Evolutionary conservation across 2,888 invertebrate species (phyloP).

Genomic region (Lithophane ornitopus): DNA sequence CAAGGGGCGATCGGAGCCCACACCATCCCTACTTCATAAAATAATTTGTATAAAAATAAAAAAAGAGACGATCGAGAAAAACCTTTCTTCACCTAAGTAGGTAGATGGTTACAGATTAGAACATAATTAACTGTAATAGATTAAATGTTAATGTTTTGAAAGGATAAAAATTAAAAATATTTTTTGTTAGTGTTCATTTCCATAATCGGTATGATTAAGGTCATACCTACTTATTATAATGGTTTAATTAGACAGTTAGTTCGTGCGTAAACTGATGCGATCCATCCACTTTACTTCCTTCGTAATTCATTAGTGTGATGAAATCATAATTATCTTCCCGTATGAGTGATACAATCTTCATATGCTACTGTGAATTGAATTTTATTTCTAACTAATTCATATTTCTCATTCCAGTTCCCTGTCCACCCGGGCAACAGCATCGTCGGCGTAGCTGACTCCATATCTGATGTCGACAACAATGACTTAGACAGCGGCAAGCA

Average conservation of each 20-base stretch:
- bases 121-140: background rate
- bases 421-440: slow-evolving; percentile 84
- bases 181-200: slow-evolving; percentile 22
- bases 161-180: no score
- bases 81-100: background rate
- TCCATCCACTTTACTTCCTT: slow-evolving; percentile 35
- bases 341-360: background rate
- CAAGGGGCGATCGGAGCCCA: no score
- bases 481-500: slow-evolving; percentile 85
- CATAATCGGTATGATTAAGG: slow-evolving; percentile 37
- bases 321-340: slow-evolving; percentile 14
- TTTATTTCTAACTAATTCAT: background rate
- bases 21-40: background rate
- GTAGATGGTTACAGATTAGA: background rate
- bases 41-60: background rate
- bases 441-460: slow-evolving; percentile 84
- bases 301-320: slow-evolving; percentile 4
- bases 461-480: slow-evolving; percentile 81
- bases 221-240: slow-evolving; percentile 9
- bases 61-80: background rate
- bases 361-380: background rate
- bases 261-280: slow-evolving; percentile 34
- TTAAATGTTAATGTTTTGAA: background rate
- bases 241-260: slow-evolving; percentile 27
- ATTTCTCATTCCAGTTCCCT: slow-evolving; percentile 80